Conservation (phyloP, 92 coral and sea anemone species). For the Metridium senile region DNA sequence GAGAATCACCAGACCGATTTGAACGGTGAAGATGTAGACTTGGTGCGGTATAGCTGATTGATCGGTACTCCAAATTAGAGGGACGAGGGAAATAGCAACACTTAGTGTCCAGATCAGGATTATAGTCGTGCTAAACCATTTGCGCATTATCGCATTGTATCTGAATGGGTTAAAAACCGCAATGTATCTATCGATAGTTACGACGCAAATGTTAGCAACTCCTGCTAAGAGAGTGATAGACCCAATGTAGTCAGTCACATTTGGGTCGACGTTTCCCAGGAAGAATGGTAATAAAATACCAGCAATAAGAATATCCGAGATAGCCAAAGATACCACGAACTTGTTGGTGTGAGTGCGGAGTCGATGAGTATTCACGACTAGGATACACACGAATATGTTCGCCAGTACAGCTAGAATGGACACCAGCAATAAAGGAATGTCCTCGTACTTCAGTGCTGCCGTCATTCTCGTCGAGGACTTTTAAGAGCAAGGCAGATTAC, state of each 20-base stretch:
- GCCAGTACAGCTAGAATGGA: slow-evolving; percentile 39
- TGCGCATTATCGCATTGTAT: slow-evolving; percentile 36
- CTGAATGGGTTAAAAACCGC: slow-evolving; percentile 54
- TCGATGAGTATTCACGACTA: slow-evolving; percentile 41
- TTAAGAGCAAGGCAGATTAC: slow-evolving; percentile 20
- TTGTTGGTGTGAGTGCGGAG: slow-evolving; percentile 55
- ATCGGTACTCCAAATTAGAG: slow-evolving; percentile 50
- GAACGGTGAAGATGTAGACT: slow-evolving; percentile 43
- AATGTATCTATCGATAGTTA: slow-evolving; percentile 58
- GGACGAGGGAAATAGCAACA: slow-evolving; percentile 48
- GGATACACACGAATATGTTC: slow-evolving; percentile 41
- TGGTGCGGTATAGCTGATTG: slow-evolving; percentile 17
- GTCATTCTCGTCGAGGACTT: slow-evolving; percentile 21
- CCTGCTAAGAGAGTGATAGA: slow-evolving; percentile 61
- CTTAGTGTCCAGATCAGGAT: slow-evolving; percentile 36
- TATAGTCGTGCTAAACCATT: slow-evolving; percentile 35
- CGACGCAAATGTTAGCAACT: slow-evolving; percentile 46
- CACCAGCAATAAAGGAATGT: slow-evolving; percentile 37
- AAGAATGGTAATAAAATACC: slow-evolving; percentile 48
- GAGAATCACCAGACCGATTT: slow-evolving; percentile 32
- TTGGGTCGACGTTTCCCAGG: slow-evolving; percentile 27
- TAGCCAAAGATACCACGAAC: slow-evolving; percentile 57
- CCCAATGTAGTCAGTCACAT: slow-evolving; percentile 41
- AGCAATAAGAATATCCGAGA: slow-evolving; percentile 56
- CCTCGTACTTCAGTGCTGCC: slow-evolving; percentile 8